These are phyloP conservation scores for Caenorhabditis wallacei DNA, from an alignment of 2,888 invertebrate genomes.

Conservation along the genomic window DNA sequence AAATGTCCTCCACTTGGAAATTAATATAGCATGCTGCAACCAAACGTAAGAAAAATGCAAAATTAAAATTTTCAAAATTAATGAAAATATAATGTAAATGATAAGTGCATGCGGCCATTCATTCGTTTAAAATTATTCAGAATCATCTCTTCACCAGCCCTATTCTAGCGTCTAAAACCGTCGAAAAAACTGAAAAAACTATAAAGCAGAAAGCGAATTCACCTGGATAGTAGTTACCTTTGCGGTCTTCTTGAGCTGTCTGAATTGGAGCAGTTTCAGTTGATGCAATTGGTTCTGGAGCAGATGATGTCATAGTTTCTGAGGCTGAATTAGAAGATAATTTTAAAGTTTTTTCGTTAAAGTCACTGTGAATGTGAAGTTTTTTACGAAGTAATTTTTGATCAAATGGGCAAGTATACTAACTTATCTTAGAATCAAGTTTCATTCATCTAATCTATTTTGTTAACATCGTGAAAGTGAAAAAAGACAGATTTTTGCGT, in stretches of 20 bases:
- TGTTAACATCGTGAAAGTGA: neutral
- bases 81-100: slow-evolving; percentile 16
- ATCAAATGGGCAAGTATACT: no score
- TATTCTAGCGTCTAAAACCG: slow-evolving; percentile 37
- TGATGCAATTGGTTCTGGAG: slow-evolving; percentile 43
- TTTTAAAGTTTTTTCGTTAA: neutral
- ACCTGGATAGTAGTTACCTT: slow-evolving; percentile 70
- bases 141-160: slow-evolving; percentile 38
- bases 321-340: slow-evolving; percentile 14
- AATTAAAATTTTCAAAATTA: slow-evolving; percentile 10
- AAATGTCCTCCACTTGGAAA: slow-evolving; percentile 78
- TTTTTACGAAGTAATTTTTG: no score
- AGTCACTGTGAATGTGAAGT: no score
- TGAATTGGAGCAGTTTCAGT: slow-evolving; percentile 40
- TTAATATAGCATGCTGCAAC: slow-evolving; percentile 81
- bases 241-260: slow-evolving; percentile 50
- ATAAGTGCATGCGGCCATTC: slow-evolving; percentile 33
- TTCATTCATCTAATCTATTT: neutral
- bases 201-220: slow-evolving; percentile 64
- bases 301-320: slow-evolving; percentile 30
- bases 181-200: slow-evolving; percentile 54
- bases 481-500: slow-evolving; percentile 3
- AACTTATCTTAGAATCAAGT: no score
- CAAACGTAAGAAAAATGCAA: slow-evolving; percentile 41
- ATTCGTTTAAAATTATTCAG: slow-evolving; percentile 11